Evolutionary conservation across 2,797 vertebrate genomes (phyloP), one percentile per base, ranked within the genome.

Genomic region (Hydrocynus forskahlii): DNA sequence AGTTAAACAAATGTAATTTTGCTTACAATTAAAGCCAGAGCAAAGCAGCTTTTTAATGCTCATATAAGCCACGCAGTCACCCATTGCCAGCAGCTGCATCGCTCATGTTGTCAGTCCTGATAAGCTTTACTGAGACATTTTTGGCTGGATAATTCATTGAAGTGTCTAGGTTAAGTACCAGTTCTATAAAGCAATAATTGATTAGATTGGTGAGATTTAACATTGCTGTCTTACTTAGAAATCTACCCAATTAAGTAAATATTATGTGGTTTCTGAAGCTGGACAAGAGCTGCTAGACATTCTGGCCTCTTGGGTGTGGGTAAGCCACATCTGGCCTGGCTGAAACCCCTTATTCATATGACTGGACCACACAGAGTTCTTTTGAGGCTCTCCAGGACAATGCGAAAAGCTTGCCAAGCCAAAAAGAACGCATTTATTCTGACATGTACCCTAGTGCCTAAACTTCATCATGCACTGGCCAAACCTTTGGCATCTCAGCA

Each of bases 381-480:
- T 79, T 54, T 43, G 54, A 54, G 84, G 48, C 21, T 84, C 80
- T 78, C 52, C 25, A 78, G 57, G 71, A 82, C 70, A 72, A 54
- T 23, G 54, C n/a, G 57, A 74, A 64, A 80, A 85, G 14, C 75
- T 63, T 83, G 66, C 82, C 73, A 86, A 85, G 66, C 77, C 50
- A 71, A 82, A 78, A 79, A 79, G 50, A 80, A 81, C 72, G 69
- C 50, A 79, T 48, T 71, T 29, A 71, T 85, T 86, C 67, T 88
- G n/a, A 82, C 82, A 78, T 92, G 89, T 81, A 83, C 43, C 60
- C 92, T 91, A 89, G 85, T 88, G 91, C 89, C 93, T 96, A 95
- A 90, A 95, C 94, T 88, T 94, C 94, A 89, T 88, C 90, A 92
- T 94, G 90, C 83, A 88, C 86, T 84, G 89, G 86, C 88, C 88